phyloP scores from a whole-genome alignment of 2,797 vertebrate species.

The Lepilemur septentrionalis region DNA sequence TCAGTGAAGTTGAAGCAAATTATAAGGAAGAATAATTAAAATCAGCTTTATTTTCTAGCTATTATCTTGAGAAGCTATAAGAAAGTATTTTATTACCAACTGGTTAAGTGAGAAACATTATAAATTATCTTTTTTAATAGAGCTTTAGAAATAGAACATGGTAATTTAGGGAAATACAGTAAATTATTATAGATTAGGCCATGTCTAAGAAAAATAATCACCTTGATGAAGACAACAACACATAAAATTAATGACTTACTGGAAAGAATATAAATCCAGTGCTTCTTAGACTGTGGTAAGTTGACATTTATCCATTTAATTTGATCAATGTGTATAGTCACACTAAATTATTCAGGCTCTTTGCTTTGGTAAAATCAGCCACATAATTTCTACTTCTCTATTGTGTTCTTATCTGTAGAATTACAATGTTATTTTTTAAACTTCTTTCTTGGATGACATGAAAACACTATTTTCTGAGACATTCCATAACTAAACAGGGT shows the following conservation, averaged over 20 bases:
- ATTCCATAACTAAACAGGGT: background rate
- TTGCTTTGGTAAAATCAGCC: conserved; percentile 20
- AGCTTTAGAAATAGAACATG: conserved; percentile 37
- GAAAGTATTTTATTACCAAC: background rate
- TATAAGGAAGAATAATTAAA: conserved; percentile 33
- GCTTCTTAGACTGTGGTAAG: background rate
- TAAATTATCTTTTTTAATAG: conserved; percentile 24
- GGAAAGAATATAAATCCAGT: conserved; percentile 33
- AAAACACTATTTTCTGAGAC: background rate
- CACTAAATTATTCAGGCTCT: conserved; percentile 27
- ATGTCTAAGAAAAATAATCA: conserved; percentile 34
- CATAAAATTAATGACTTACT: conserved; percentile 6
- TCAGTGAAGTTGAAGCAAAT: background rate
- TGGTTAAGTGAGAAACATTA: background rate
- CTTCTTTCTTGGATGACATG: background rate
- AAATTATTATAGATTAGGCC: background rate
- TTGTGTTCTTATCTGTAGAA: background rate
- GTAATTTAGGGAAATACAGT: conserved; percentile 8
- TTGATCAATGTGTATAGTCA: background rate
- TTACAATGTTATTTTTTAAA: conserved; percentile 11
- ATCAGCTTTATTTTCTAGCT: background rate
- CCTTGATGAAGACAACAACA: background rate
- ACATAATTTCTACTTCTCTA: conserved; percentile 8
- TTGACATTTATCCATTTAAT: conserved; percentile 42
- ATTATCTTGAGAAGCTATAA: background rate